A percentile compares a stretch with the other conserved stretches of the same genome.
These are phyloP conservation scores for Buphagus erythrorhynchus DNA, from an alignment of 2,797 vertebrate genomes.

Conservation along the genomic window DNA sequence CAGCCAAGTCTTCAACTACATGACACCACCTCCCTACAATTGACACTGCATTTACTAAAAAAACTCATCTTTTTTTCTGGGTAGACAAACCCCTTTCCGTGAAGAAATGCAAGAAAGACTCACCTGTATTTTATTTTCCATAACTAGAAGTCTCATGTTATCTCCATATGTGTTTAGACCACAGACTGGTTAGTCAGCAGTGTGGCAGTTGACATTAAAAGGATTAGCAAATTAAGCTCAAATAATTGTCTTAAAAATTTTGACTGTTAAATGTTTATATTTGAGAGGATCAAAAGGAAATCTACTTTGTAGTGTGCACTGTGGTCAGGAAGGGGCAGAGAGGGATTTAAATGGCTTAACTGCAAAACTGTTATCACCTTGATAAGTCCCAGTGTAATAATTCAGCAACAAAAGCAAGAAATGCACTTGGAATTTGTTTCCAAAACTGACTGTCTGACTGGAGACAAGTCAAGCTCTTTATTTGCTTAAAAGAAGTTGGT, in stretches of 20 bases:
- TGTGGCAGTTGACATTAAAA: conserved; percentile 57
- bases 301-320: conserved; percentile 53
- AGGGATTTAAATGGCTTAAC: conserved; percentile 62
- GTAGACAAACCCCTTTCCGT: neutral
- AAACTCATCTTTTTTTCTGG: neutral
- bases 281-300: conserved; percentile 66
- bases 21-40: neutral
- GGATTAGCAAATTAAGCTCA: conserved; percentile 59
- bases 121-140: neutral
- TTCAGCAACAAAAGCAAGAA: conserved; percentile 51
- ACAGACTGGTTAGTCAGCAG: neutral
- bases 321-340: conserved; percentile 53
- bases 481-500: conserved; percentile 17
- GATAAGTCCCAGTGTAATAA: conserved; percentile 43
- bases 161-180: conserved; percentile 4
- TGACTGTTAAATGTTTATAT: conserved; percentile 62
- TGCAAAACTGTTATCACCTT: conserved; percentile 54
- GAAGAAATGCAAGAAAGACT: neutral
- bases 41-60: neutral
- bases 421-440: conserved; percentile 31
- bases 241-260: conserved; percentile 63
- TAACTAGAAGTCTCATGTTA: neutral
- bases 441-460: conserved; percentile 25
- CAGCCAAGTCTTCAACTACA: neutral
- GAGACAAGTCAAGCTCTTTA: conserved; percentile 52